Percentiles rank a stretch among this genome's conserved stretches.
Conservation (phyloP, 2,113 vertebrate genomes). For the Rhineura floridana region DNA sequence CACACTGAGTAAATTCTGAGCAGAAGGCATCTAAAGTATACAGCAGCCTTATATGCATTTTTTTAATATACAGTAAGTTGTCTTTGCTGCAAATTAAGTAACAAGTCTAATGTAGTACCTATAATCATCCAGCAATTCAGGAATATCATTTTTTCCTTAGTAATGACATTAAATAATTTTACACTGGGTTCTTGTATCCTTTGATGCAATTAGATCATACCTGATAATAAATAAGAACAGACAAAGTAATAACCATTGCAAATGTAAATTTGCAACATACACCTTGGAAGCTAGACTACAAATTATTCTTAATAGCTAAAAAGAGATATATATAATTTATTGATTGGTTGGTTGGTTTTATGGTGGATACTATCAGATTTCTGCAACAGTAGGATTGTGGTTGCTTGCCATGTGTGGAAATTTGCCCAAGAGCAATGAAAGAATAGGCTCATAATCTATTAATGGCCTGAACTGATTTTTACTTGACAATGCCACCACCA, state of each 20-base stretch:
- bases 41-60: neutral
- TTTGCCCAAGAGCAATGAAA: slow-evolving; percentile 9
- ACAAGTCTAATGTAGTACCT: neutral
- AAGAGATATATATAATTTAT: neutral
- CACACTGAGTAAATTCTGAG: neutral
- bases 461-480: slow-evolving; percentile 15
- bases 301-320: neutral
- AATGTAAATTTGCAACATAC: neutral
- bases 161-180: neutral
- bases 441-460: slow-evolving; percentile 37
- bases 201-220: neutral
- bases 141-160: neutral
- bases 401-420: slow-evolving; percentile 8
- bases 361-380: neutral
- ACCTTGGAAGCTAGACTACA: neutral
- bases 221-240: slow-evolving; percentile 5
- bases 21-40: neutral
- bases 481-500: slow-evolving; percentile 9
- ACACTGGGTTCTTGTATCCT: neutral
- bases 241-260: neutral
- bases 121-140: neutral
- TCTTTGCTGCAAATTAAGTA: neutral
- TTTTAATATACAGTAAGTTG: neutral
- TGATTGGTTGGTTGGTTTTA: neutral
- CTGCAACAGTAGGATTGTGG: neutral